Base-by-base conservation (phyloP, 1,140 invertebrate genomes). In the Pogonomyrmex californicus region DNA sequence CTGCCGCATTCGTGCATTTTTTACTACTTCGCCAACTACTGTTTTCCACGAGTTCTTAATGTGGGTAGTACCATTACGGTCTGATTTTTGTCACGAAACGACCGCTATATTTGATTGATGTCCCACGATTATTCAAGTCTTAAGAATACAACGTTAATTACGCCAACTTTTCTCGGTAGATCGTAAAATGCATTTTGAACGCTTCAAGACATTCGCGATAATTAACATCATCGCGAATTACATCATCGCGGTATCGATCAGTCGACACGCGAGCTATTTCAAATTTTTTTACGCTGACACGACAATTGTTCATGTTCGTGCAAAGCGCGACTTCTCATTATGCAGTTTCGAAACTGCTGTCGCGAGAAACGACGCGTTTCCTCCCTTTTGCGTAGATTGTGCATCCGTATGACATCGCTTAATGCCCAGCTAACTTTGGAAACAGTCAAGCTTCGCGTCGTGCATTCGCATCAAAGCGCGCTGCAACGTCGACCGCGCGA, bases 1-100 rank as follows among this genome's bases (percentile, higher is more conserved):
- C 79, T 83, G 79, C 68, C 79, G 79, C 79, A 83, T 83, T 83
- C 79, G 56, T 73, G 66, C 41, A 36, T 66, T 82, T 82, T 82
- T 83, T 83, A 60, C 79, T 83, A 83, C 68, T 75, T 73, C n/a
- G 17, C 79, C 0, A 60, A 83, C 68, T 83, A 75, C 79, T 60
- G 68, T 75, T 75, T 66, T 60, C 33, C 44, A 36, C 79, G 68
- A 83, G 68, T 75, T 83, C 68, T 47, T 73, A 83, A 83, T 83
- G 79, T 66, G 12, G 12, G 68, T n/a, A 38, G 51, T 30, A 70
- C 79, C 36, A 83, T 83, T 83, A 83, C 68, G 65, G 51, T 81
- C 65, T 7, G 30, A 83, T 73, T 75, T 60, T 73, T 75, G 79
- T 83, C 79, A 75, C 79, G 79, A 62, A 73, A 83, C 68, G 54